A percentile compares a stretch with the other conserved stretches of the same genome.
Evolutionary conservation across 2,113 vertebrate genomes (phyloP).

Genomic region (Cochlearius cochlearius): DNA sequence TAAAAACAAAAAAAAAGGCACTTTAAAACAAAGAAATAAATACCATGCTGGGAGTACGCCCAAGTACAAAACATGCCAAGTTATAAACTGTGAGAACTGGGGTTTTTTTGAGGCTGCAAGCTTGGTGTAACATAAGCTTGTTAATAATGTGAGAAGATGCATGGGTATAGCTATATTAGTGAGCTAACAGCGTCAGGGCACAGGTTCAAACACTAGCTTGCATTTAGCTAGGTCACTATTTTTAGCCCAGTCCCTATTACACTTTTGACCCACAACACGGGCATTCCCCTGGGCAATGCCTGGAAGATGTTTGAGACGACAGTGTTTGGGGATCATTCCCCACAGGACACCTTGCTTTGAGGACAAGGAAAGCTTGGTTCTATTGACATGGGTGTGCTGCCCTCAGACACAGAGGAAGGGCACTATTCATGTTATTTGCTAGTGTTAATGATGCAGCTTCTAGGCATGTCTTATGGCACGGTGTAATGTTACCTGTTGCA

Average conservation of each 20-base stretch:
- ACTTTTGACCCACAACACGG: neutral
- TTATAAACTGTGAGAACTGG: neutral
- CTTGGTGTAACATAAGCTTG: neutral
- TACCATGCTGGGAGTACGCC: accelerated
- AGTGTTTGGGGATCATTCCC: neutral
- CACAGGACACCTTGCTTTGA: neutral
- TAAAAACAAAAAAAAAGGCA: neutral
- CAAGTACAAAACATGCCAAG: neutral
- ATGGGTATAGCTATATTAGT: neutral
- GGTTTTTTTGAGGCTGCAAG: neutral
- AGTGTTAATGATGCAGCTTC: neutral
- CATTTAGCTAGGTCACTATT: neutral
- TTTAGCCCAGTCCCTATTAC: neutral
- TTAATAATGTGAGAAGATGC: neutral
- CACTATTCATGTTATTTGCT: neutral
- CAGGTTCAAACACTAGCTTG: neutral
- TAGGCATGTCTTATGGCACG: neutral
- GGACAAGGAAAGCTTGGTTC: neutral
- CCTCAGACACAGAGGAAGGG: neutral
- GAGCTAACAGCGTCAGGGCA: neutral
- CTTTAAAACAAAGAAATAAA: neutral
- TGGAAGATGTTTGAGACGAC: neutral
- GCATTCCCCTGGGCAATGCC: neutral
- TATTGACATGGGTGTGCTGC: neutral
- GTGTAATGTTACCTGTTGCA: neutral